phyloP scores from a whole-genome alignment of 2,797 vertebrate genomes.

The Sebastes alutus region DNA sequence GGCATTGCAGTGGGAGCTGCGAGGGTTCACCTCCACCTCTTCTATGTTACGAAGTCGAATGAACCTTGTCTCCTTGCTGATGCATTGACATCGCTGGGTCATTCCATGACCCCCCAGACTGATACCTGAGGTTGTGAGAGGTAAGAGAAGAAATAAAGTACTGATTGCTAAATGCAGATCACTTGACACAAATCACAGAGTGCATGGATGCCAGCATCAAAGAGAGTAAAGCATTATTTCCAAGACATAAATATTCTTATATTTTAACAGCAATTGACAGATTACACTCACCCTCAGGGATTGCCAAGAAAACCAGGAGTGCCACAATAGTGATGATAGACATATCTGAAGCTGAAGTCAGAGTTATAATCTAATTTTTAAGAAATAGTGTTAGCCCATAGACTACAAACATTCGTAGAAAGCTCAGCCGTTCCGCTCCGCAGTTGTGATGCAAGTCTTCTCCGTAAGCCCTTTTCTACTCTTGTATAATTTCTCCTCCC shows the following conservation, averaged over 20 bases:
- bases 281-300: constrained; percentile 47
- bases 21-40: constrained; percentile 24
- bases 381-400: neutral
- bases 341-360: constrained; percentile 23
- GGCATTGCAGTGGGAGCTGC: constrained; percentile 44
- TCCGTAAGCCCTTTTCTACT: neutral
- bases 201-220: neutral
- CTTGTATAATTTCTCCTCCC: constrained; percentile 1
- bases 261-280: neutral
- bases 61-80: constrained; percentile 32
- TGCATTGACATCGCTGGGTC: constrained; percentile 40
- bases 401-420: neutral
- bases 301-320: constrained; percentile 30
- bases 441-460: neutral
- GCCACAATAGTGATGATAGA: constrained; percentile 1
- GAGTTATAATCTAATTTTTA: neutral
- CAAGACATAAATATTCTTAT: neutral
- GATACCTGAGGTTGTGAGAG: constrained; percentile 10
- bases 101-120: neutral
- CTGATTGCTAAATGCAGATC: neutral
- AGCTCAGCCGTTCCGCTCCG: neutral
- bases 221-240: neutral
- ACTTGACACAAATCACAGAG: neutral
- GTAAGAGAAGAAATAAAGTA: neutral
- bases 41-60: constrained; percentile 34